Evolutionary conservation across 2,888 invertebrate genomes (phyloP), one percentile per base, ranked within the genome.

Genomic region (Chloromyia formosa): DNA sequence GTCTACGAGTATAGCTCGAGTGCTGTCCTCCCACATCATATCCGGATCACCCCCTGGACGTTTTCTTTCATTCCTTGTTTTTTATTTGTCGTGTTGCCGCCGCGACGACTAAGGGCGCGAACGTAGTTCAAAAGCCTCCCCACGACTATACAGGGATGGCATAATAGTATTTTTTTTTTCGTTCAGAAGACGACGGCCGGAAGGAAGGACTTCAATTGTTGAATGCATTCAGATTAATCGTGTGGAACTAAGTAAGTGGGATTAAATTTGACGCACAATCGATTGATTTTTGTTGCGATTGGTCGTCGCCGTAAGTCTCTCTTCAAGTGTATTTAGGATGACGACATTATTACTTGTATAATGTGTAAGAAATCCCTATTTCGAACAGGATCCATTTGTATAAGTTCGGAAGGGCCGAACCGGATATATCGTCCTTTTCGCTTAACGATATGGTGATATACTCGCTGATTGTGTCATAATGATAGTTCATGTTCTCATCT

Each of bases 221-320:
- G 56, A 58, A 71, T 71, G 71, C 71, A 71, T 71, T 71, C 18
- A 71, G 71, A 71, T 71, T 71, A 71, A 71, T 71, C 71, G 71
- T 56, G 71, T 71, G 71, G 71, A 71, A 71, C 71, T 71, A 71
- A 71, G 71, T 71, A 71, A 71, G 71, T 71, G 71, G 71, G 71
- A 71, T 71, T 71, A 71, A 71, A 71, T 71, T 71, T 71, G 71
- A 71, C 71, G 71, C 71, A 71, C 71, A 71, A 71, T 71, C 71
- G 71, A 71, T 71, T 71, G 71, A 71, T 71, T 71, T 42, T 58
- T 71, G 71, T 58, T 18, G 58, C 58, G 40, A 71, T 56, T 56
- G 58, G 56, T 58, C 40, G 66, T 20, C 71, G 56, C 40, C n/a
- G 71, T 35, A 54, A 10, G 10, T 4, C 56, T 40, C 5, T 64